Evolutionary conservation across 2,797 vertebrate species (phyloP).

Genomic region (Chanos chanos): DNA sequence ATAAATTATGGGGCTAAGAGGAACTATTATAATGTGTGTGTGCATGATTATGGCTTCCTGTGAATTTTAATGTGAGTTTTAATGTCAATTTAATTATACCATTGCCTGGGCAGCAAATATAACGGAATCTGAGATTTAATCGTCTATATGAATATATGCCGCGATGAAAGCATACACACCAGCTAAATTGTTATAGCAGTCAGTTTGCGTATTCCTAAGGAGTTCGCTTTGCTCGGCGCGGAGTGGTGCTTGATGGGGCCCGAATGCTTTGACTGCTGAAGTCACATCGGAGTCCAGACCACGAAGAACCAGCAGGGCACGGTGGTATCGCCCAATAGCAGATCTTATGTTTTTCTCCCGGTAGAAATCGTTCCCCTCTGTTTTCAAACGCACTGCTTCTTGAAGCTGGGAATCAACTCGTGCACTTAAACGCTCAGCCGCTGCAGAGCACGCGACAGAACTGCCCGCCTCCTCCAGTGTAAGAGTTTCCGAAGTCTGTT

Average conservation of each 20-base stretch:
- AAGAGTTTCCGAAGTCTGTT: slow-evolving; percentile 1
- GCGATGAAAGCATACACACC: slow-evolving; percentile 63
- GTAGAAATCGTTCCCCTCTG: slow-evolving; percentile 80
- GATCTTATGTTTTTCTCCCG: slow-evolving; percentile 75
- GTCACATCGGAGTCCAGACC: slow-evolving; percentile 75
- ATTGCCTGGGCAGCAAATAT: too few relatives aligned
- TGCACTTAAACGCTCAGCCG: slow-evolving; percentile 19
- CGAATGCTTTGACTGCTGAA: slow-evolving; percentile 68
- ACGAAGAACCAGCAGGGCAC: slow-evolving; percentile 80
- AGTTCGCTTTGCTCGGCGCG: slow-evolving; percentile 68
- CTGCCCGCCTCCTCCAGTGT: slow-evolving; percentile 2
- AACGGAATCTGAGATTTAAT: too few relatives aligned
- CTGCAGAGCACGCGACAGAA: slow-evolving; percentile 15
- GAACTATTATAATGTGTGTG: too few relatives aligned
- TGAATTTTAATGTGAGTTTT: too few relatives aligned
- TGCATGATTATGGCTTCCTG: too few relatives aligned
- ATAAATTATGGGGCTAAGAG: too few relatives aligned
- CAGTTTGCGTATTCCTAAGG: slow-evolving; percentile 77
- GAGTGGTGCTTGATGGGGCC: slow-evolving; percentile 61
- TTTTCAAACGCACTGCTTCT: slow-evolving; percentile 76
- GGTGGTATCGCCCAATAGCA: slow-evolving; percentile 83
- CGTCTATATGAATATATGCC: too few relatives aligned
- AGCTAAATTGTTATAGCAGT: slow-evolving; percentile 90
- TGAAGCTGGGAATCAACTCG: slow-evolving; percentile 65
- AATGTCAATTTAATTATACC: too few relatives aligned